Evolutionary conservation across 2,888 invertebrate species (phyloP), one percentile per base, ranked within the genome.

Genomic region (Callosobruchus maculatus): DNA sequence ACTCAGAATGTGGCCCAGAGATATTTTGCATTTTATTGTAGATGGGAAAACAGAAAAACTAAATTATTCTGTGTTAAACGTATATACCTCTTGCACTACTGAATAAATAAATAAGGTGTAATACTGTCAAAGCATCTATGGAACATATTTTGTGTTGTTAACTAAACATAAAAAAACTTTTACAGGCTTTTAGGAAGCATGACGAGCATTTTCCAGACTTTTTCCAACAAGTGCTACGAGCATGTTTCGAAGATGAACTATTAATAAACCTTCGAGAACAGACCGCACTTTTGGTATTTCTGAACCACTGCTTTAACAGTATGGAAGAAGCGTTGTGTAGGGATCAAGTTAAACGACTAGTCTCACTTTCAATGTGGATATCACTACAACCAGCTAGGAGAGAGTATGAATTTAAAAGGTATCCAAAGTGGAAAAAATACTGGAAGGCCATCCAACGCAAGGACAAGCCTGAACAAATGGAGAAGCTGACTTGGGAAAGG

Each of bases 241-340:
- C 94, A 0, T 93, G 95, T 80, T 86, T 98, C 4, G 90, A 91
- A 79, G 91, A 92, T 9, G 89, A 89, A 75, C 85, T 88, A 2
- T 82, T 85, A 82, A 81, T 86, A 13, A 88, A 87, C 75, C 87
- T 92, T 70, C 89, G 91, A 49, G 98, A 99, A 85, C 95, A 97
- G 86, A 97, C 96, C 0, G 92, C 95, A 0, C 86, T 99, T 71
- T 89, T 99, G 20, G 91, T 97, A 67, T 98, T 99, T 86, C 89
- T 99, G 0, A 97, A 97, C 87, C 97, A 98, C 85, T 97, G 97
- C 84, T 98, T 99, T 84, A 98, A 98, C 83, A 98, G 98, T 81
- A 95, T 99, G 94, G 99, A 99, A 89, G 95, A 98, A 73, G 94
- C 94, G 81, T 87, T 99, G 69, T 96, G 99, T 74, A 89, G 99